A percentile compares a stretch with the other conserved stretches of the same genome.
These are phyloP conservation scores for Cheiracanthium punctorium DNA, from an alignment of 2,888 invertebrate species.

Conservation along the genomic window DNA sequence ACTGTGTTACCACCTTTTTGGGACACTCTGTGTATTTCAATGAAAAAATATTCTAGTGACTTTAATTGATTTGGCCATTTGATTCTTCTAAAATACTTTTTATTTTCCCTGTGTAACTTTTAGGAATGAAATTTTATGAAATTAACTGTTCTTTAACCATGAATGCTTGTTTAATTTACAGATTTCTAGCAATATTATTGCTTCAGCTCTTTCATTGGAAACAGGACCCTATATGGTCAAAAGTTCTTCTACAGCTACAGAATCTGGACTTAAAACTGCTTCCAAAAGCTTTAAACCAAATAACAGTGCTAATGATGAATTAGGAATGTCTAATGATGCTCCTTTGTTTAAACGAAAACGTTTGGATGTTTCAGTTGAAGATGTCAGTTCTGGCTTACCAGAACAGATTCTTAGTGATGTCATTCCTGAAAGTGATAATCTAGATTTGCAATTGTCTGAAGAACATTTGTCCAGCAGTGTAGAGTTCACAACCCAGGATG, in stretches of 20 bases:
- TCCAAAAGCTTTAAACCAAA: background rate
- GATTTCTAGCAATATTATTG: constrained; percentile 57
- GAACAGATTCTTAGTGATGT: constrained; percentile 54
- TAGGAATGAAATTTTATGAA: too few relatives aligned
- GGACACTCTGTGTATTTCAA: too few relatives aligned
- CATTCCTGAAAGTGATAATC: constrained; percentile 32
- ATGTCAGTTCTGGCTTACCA: constrained; percentile 32
- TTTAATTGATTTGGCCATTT: too few relatives aligned
- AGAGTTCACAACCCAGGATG: constrained; percentile 29
- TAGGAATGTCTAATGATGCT: background rate
- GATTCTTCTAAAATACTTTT: too few relatives aligned
- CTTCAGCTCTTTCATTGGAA: constrained; percentile 51
- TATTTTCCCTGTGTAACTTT: too few relatives aligned
- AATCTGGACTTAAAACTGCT: background rate
- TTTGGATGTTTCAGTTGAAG: constrained; percentile 32
- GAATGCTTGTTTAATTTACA: constrained; percentile 2
- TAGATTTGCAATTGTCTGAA: constrained; percentile 38
- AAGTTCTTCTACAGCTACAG: background rate
- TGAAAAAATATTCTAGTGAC: too few relatives aligned
- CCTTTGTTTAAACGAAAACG: constrained; percentile 32
- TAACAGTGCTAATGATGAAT: background rate
- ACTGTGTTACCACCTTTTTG: too few relatives aligned
- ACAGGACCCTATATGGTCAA: constrained; percentile 51
- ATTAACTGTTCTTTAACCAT: too few relatives aligned
- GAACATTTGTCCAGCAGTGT: constrained; percentile 16